phyloP scores from a whole-genome alignment of 2,113 vertebrate species.

The Indri indri region DNA sequence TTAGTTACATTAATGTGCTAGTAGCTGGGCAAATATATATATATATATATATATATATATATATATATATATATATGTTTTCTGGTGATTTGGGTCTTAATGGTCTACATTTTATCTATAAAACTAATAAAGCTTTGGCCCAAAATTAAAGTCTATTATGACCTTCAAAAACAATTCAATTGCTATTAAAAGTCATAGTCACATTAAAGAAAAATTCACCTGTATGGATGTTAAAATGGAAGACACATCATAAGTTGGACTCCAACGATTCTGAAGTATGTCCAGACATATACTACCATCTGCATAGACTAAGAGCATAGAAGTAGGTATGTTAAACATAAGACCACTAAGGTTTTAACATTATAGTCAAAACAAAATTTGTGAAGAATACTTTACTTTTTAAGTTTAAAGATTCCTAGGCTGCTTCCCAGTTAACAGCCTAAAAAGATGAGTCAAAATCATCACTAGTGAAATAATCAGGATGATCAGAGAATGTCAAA shows the following conservation, averaged over 20 bases:
- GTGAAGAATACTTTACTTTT: slow-evolving; percentile 30
- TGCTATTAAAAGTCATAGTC: slow-evolving; percentile 11
- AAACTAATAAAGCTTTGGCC: neutral
- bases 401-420: slow-evolving; percentile 31
- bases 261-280: slow-evolving; percentile 99
- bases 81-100: slow-evolving; percentile 26
- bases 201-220: slow-evolving; percentile 84
- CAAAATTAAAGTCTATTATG: neutral
- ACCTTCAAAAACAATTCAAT: slow-evolving; percentile 42
- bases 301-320: slow-evolving; percentile 92
- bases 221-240: slow-evolving; percentile 99
- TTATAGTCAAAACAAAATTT: slow-evolving; percentile 38
- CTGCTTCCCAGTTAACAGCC: neutral
- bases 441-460: neutral
- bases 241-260: slow-evolving; percentile 99
- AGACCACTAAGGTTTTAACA: slow-evolving; percentile 30
- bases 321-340: slow-evolving; percentile 22
- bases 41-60: too few species aligned
- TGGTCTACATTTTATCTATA: neutral
- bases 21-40: neutral
- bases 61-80: too few species aligned
- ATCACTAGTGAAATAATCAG: slow-evolving; percentile 16
- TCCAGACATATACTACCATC: slow-evolving; percentile 99
- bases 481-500: slow-evolving; percentile 10
- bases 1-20: neutral